A percentile compares a stretch with the other conserved stretches of the same genome.
These are phyloP conservation scores for Panonychus citri DNA, from an alignment of 1,140 invertebrate genomes.

Conservation along the genomic window DNA sequence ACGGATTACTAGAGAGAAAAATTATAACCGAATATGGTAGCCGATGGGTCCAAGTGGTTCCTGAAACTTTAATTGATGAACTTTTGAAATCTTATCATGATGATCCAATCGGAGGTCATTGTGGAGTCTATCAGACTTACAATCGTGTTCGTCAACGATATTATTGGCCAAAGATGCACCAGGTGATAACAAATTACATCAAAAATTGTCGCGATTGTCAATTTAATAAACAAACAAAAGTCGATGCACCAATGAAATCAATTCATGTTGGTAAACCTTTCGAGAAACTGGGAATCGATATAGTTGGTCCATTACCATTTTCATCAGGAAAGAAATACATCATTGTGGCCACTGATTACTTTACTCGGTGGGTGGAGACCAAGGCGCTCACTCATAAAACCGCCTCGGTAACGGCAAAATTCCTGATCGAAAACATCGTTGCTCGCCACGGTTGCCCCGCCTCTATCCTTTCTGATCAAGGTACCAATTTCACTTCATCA, in stretches of 20 bases:
- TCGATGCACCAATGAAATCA: background rate
- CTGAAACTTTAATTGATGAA: background rate
- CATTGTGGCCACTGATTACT: slow-evolving; percentile 16
- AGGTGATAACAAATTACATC: background rate
- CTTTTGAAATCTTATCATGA: background rate
- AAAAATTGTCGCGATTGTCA: background rate
- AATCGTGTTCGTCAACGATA: background rate
- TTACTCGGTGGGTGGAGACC: slow-evolving; percentile 15
- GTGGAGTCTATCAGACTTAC: slow-evolving; percentile 1
- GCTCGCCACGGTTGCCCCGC: slow-evolving; percentile 18
- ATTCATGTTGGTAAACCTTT: slow-evolving; percentile 8
- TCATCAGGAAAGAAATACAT: slow-evolving; percentile 15
- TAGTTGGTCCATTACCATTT: slow-evolving; percentile 13
- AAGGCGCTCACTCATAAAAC: slow-evolving; percentile 9
- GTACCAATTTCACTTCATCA: no score
- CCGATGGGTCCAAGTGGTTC: background rate
- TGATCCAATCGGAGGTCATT: slow-evolving; percentile 1
- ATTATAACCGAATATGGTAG: background rate
- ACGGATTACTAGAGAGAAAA: background rate
- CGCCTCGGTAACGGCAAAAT: background rate
- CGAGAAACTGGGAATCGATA: slow-evolving; percentile 16
- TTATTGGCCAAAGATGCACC: background rate
- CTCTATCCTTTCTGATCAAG: no score
- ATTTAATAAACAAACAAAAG: background rate
- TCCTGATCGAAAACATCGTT: slow-evolving; percentile 20